These are phyloP conservation scores for Marronus borbonicus DNA, from an alignment of 2,888 invertebrate genomes.

Conservation along the genomic window DNA sequence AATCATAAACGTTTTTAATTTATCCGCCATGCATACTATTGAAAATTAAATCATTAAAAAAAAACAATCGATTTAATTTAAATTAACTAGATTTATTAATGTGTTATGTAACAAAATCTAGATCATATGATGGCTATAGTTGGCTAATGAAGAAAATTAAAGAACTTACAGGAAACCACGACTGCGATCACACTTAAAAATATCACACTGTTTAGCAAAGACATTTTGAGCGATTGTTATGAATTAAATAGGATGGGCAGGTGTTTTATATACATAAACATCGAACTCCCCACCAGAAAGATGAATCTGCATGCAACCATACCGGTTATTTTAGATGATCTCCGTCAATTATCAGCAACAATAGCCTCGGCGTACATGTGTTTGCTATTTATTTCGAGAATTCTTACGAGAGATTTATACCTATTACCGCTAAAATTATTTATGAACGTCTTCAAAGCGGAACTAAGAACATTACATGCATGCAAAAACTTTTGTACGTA, in stretches of 20 bases:
- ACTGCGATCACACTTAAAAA: conserved; percentile 46
- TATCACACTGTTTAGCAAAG: conserved; percentile 44
- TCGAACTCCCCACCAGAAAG: conserved; percentile 9
- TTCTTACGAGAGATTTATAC: not conserved
- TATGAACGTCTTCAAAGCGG: not conserved
- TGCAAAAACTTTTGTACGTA: not conserved
- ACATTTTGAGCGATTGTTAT: conserved; percentile 45
- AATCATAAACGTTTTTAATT: not conserved
- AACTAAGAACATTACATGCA: conserved; percentile 21
- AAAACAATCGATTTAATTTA: too few species aligned
- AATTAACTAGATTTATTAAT: too few species aligned
- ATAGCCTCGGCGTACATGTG: not conserved
- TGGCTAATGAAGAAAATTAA: not conserved
- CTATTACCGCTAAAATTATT: too few species aligned
- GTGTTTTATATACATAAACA: conserved; percentile 34
- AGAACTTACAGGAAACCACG: conserved; percentile 48
- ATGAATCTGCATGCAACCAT: conserved; percentile 19
- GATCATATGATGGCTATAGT: too few species aligned
- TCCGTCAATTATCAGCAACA: conserved; percentile 26
- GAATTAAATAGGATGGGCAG: conserved; percentile 32
- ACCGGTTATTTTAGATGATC: conserved; percentile 32
- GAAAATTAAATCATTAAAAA: too few species aligned
- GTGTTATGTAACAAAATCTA: too few species aligned
- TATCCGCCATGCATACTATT: not conserved
- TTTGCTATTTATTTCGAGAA: not conserved